Conservation (phyloP, 2,113 vertebrate genomes). For the Thunnus maccoyii region DNA sequence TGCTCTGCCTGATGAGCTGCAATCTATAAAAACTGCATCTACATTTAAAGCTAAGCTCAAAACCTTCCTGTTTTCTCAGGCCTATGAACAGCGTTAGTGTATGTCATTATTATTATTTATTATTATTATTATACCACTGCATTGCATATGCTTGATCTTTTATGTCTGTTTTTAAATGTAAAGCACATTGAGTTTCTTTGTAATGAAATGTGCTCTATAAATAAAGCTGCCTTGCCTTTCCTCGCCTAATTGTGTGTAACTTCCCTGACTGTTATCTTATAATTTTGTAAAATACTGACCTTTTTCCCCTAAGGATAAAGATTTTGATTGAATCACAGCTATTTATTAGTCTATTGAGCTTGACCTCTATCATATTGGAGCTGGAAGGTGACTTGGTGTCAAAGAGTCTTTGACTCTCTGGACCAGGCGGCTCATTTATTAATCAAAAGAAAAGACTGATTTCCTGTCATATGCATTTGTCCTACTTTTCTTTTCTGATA, state of each 20-base stretch:
- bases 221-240: too few species aligned
- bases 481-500: neutral
- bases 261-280: conserved; percentile 2
- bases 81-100: too few species aligned
- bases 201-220: too few species aligned
- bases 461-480: conserved; percentile 40
- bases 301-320: conserved; percentile 31
- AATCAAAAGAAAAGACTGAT: conserved; percentile 52
- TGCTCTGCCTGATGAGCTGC: too few species aligned
- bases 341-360: conserved; percentile 33
- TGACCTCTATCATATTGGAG: conserved; percentile 33
- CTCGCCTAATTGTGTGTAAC: neutral
- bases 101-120: too few species aligned
- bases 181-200: too few species aligned
- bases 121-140: too few species aligned
- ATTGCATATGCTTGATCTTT: too few species aligned
- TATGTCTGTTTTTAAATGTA: too few species aligned
- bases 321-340: conserved; percentile 35
- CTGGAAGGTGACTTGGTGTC: conserved; percentile 50
- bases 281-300: neutral
- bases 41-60: too few species aligned
- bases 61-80: too few species aligned
- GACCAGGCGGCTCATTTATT: conserved; percentile 39
- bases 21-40: too few species aligned
- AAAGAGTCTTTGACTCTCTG: neutral